These are phyloP conservation scores for Sebastes fasciatus DNA, from an alignment of 2,113 vertebrate genomes.

Conservation along the genomic window DNA sequence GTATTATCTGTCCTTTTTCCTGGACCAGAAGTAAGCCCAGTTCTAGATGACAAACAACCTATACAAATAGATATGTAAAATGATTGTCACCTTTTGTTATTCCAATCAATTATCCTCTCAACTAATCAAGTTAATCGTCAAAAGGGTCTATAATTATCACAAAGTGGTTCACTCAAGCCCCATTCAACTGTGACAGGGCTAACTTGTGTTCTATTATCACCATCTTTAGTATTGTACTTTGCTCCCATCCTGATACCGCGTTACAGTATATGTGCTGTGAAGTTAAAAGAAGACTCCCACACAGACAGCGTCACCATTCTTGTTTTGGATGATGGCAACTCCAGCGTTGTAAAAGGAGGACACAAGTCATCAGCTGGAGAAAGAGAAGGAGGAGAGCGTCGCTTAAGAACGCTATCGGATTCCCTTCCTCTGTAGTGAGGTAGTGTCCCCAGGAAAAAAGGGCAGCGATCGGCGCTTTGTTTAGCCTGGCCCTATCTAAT, in stretches of 20 bases:
- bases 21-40: neutral
- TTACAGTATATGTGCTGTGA: constrained; percentile 7
- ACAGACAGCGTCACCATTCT: constrained; percentile 1
- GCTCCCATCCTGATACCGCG: neutral
- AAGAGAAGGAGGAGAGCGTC: constrained; percentile 18
- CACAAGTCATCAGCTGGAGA: constrained; percentile 30
- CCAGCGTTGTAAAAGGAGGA: constrained; percentile 32
- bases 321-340: constrained; percentile 22
- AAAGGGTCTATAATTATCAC: neutral
- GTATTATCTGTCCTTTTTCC: neutral
- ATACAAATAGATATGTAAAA: neutral
- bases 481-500: constrained; percentile 76
- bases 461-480: constrained; percentile 75
- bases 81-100: neutral
- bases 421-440: constrained; percentile 54
- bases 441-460: constrained; percentile 64
- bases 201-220: neutral
- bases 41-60: neutral
- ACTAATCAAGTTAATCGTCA: neutral
- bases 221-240: constrained; percentile 2
- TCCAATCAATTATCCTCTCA: neutral
- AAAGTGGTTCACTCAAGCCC: neutral
- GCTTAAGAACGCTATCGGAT: constrained; percentile 38
- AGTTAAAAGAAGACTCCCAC: neutral
- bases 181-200: neutral